Evolutionary conservation across 2,888 invertebrate species (phyloP), one percentile per base, ranked within the genome.

Genomic region (Protula sp.): DNA sequence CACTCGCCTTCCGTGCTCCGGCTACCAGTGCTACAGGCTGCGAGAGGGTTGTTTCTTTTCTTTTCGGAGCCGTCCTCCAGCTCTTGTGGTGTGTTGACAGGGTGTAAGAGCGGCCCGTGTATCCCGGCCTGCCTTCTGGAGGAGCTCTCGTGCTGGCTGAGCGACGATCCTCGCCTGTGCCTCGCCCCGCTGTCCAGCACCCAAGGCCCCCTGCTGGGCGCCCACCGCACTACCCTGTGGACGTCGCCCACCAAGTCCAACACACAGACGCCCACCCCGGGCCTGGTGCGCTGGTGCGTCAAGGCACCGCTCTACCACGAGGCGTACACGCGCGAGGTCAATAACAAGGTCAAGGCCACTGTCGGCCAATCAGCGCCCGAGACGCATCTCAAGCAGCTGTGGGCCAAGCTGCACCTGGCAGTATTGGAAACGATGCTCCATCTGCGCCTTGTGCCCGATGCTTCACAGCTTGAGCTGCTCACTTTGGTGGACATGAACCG

Each of bases 401-500:
- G 63, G 64, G 63, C 65, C 2, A 55, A 51, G 26, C 54, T 67
- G 14, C 65, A 65, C 47, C 47, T 65, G 22, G 59, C 47, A 2
- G 29, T 67, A 5, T 47, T 67, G 24, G 60, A 65, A 57, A 65
- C 63, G 19, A 30, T 65, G n/a, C 26, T 55, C 3, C 47, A 47
- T 26, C 63, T 67, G 30, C 65, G 63, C 5, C 45, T 59, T 1
- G 22, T 67, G 19, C 62, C 62, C n/a, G 60, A 62, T 3, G 64
- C 66, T 4, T 52, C 52, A 27, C 66, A 64, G 57, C 57, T 66
- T 14, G 66, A 66, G 51, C 53, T 66, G 22, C 55, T 74, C 54
- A 68, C 68, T 2, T 66, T 70, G 55, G 66, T 68, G n/a, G 70
- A 67, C 60, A 66, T 67, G 65, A 57, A 52, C n/a, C 30, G 56